A percentile compares a stretch with the other conserved stretches of the same genome.
These are phyloP conservation scores for Suillia variegata DNA, from an alignment of 2,888 invertebrate species.

Conservation along the genomic window DNA sequence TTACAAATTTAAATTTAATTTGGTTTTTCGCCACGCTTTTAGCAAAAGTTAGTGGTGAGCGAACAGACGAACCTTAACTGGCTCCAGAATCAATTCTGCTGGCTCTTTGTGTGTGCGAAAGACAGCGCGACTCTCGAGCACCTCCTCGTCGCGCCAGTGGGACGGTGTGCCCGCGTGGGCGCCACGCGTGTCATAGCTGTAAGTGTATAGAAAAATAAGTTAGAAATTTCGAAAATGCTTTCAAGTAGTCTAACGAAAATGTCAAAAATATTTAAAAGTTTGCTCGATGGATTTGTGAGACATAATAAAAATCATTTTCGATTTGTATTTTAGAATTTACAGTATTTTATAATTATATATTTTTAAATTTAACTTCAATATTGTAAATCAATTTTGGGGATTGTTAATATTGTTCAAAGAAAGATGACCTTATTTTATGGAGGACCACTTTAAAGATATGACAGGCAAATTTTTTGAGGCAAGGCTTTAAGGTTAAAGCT, in stretches of 20 bases:
- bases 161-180: conserved; percentile 66
- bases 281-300: too few species aligned
- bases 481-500: too few species aligned
- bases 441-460: too few species aligned
- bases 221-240: background rate
- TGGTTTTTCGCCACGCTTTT: background rate
- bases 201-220: conserved; percentile 18
- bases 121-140: conserved; percentile 67
- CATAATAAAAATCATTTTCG: too few species aligned
- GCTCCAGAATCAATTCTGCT: conserved; percentile 67
- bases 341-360: too few species aligned
- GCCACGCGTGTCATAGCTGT: conserved; percentile 68
- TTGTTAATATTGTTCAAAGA: too few species aligned
- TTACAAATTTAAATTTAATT: conserved; percentile 1
- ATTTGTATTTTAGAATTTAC: too few species aligned
- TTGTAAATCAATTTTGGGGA: too few species aligned
- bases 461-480: too few species aligned
- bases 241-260: background rate
- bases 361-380: too few species aligned
- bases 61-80: conserved; percentile 64
- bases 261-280: conserved; percentile 1
- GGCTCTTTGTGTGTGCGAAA: conserved; percentile 67
- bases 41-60: background rate
- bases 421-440: too few species aligned
- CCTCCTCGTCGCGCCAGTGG: conserved; percentile 69